phyloP scores from a whole-genome alignment of 2,797 vertebrate species.

The Aselliscus stoliczkanus region DNA sequence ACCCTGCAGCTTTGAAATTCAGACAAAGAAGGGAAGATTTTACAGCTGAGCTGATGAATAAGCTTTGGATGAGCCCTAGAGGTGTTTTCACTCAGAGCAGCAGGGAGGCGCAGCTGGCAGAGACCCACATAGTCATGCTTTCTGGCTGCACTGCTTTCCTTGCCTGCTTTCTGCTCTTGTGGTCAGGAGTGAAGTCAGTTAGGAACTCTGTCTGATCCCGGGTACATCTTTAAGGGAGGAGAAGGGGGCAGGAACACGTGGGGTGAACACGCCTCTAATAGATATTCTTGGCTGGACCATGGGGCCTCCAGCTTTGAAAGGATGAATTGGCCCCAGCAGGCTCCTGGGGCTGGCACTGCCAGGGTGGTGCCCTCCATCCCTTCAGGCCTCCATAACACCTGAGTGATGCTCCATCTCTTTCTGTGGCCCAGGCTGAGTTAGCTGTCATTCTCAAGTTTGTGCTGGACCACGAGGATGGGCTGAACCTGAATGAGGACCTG shows the following conservation, averaged over 20 bases:
- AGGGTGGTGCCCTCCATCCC: neutral
- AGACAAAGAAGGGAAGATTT: neutral
- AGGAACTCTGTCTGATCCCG: neutral
- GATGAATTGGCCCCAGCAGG: neutral
- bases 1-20: neutral
- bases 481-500: slow-evolving; percentile 85
- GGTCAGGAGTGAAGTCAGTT: neutral
- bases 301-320: neutral
- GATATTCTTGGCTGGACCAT: neutral
- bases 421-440: slow-evolving; percentile 85
- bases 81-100: neutral
- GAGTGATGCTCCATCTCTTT: neutral
- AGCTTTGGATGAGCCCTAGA: neutral
- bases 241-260: neutral
- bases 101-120: neutral
- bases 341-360: neutral
- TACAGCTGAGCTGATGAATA: neutral
- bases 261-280: neutral
- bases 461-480: slow-evolving; percentile 85
- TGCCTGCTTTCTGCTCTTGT: neutral
- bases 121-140: neutral
- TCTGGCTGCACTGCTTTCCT: neutral
- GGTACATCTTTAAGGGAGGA: neutral
- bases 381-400: neutral
- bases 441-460: slow-evolving; percentile 88